Evolutionary conservation across 2,888 invertebrate species (phyloP), one percentile per base, ranked within the genome.

Genomic region (Branchinecta sandiegonensis): DNA sequence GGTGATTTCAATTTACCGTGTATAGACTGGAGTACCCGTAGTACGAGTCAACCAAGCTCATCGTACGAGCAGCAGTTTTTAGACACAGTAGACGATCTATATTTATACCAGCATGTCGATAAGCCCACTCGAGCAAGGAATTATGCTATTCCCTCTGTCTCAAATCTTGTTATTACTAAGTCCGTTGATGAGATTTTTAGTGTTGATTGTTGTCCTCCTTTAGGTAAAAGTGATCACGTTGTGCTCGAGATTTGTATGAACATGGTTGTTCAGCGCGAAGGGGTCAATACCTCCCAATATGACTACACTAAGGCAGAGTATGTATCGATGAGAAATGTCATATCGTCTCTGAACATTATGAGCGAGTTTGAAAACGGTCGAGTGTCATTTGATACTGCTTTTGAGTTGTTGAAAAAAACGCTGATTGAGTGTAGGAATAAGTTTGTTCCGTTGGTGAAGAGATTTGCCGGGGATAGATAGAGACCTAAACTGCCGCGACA

Each of bases 381-480:
- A 13, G 50, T 50, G 13, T 50, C 50, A 13, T n/a, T 3, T 13
- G 3, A 50, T 50, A 13, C 50, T 13, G 50, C 50, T 50, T 50
- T 50, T 50, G 50, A 50, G n/a, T 50, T 50, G 13, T 13, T 50
- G 50, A 50, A 50, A 3, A 3, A 13, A 50, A 3, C n/a, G 13
- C 2, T 50, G n/a, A 50, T 13, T 13, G n/a, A n/a, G 50, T n/a
- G 50, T 50, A 50, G 50, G 50, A 50, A 50, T 13, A 50, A 50
- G n/a, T 50, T 50, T 50, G 50, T 50, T 50, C 50, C 50, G n/a
- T 50, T 50, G 50, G 50, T 50, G 50, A 50, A n/a, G 13, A 50
- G n/a, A 50, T 50, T 13, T 13, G 13, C 50, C n/a, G 50, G n/a
- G 13, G n/a, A n/a, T 50, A 50, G 50, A 50, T 2, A n/a, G n/a